phyloP scores from a whole-genome alignment of 2,113 vertebrate genomes.

The Cardinalis cardinalis region DNA sequence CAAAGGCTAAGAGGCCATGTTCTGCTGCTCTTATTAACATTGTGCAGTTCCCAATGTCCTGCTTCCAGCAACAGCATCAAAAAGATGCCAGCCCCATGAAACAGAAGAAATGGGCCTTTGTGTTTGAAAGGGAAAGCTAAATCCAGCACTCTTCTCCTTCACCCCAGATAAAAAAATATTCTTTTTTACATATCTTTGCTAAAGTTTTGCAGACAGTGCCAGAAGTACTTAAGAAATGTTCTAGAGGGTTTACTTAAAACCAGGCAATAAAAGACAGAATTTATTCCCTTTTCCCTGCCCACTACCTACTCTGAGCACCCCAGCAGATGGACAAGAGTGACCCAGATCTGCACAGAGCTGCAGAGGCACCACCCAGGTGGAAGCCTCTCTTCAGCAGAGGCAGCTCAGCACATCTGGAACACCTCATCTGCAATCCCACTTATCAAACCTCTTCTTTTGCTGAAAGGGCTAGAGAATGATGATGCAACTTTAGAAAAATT shows the following conservation, averaged over 20 bases:
- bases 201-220: background rate
- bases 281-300: background rate
- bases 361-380: background rate
- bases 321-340: background rate
- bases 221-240: background rate
- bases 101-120: background rate
- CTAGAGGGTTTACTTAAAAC: background rate
- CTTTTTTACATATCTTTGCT: background rate
- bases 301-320: background rate
- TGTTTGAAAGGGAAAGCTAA: background rate
- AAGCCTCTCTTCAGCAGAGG: background rate
- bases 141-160: conserved; percentile 8
- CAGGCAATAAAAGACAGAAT: background rate
- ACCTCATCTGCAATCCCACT: background rate
- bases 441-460: background rate
- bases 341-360: background rate
- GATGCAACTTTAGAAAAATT: background rate
- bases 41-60: background rate
- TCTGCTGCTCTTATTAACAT: background rate
- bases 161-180: background rate
- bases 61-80: background rate
- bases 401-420: background rate
- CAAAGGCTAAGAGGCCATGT: background rate
- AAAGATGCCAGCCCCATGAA: background rate
- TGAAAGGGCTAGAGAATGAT: background rate